Percentiles rank a stretch among this genome's conserved stretches.
phyloP scores from a whole-genome alignment of 2,888 invertebrate species.

The Ichneumoninae sp. region DNA sequence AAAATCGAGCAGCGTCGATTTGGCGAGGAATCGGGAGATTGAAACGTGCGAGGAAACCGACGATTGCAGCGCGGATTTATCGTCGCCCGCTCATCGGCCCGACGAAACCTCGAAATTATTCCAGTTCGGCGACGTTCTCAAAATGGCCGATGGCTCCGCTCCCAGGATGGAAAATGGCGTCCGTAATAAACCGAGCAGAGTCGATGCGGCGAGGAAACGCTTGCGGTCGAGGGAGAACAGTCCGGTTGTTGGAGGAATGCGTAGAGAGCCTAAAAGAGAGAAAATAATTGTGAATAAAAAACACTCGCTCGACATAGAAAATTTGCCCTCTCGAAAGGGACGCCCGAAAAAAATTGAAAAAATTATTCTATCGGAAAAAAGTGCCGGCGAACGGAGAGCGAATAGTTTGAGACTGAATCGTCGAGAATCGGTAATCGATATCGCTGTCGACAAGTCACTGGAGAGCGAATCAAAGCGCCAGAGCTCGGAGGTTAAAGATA shows the following conservation, averaged over 20 bases:
- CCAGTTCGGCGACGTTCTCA: neutral
- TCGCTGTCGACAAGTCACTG: constrained; percentile 30
- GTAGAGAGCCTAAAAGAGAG: neutral
- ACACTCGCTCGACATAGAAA: neutral
- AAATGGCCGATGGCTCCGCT: neutral
- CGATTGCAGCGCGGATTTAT: neutral
- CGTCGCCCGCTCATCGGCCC: neutral
- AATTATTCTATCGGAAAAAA: constrained; percentile 16
- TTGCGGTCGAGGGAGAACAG: neutral
- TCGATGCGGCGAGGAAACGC: neutral
- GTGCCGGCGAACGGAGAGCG: neutral
- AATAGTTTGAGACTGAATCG: constrained; percentile 39
- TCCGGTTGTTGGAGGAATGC: neutral
- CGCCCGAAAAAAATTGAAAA: neutral
- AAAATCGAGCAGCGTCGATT: neutral
- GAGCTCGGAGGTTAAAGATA: neutral
- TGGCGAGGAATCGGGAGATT: constrained; percentile 4
- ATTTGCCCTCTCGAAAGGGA: constrained; percentile 22
- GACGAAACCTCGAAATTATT: neutral
- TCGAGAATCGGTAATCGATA: constrained; percentile 50
- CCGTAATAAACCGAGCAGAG: neutral
- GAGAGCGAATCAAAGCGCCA: constrained; percentile 5
- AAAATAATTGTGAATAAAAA: constrained; percentile 5
- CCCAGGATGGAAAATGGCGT: neutral
- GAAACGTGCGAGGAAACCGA: constrained; percentile 22